These are phyloP conservation scores for Procavia capensis DNA, from an alignment of 2,113 vertebrate genomes.

Conservation along the genomic window DNA sequence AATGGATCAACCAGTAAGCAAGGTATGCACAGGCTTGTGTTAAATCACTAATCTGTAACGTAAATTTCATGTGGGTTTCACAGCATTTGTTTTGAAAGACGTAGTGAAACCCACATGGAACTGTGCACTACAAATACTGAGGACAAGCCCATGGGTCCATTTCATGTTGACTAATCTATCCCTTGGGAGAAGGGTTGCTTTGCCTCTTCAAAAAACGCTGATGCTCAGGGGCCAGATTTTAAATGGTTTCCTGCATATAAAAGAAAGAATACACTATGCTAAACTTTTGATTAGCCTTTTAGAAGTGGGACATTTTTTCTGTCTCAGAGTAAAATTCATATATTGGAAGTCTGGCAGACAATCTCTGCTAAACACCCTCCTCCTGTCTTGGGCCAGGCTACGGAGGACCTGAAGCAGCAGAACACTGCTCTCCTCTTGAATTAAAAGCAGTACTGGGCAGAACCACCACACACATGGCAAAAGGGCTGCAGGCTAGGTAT, in stretches of 20 bases:
- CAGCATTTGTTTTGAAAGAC: too few species aligned
- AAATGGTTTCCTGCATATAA: conserved; percentile 36
- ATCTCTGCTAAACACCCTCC: not conserved
- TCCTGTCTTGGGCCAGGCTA: conserved; percentile 9
- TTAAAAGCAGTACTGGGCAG: conserved; percentile 34
- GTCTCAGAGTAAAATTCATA: conserved; percentile 60
- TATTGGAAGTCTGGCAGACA: conserved; percentile 59
- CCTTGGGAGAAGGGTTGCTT: not conserved
- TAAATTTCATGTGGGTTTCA: too few species aligned
- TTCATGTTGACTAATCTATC: too few species aligned
- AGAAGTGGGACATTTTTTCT: conserved; percentile 45
- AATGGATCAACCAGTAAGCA: too few species aligned
- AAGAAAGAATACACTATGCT: conserved; percentile 54
- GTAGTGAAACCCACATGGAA: too few species aligned
- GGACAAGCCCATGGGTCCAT: too few species aligned
- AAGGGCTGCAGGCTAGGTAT: not conserved
- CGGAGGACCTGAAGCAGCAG: conserved; percentile 25
- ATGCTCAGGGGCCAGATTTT: conserved; percentile 31
- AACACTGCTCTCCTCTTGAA: conserved; percentile 49
- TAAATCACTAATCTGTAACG: too few species aligned
- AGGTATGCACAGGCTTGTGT: too few species aligned
- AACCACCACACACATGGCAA: not conserved
- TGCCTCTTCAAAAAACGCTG: conserved; percentile 32
- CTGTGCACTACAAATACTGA: too few species aligned
- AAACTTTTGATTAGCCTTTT: conserved; percentile 66